These are phyloP conservation scores for Agrotis segetum DNA, from an alignment of 2,888 invertebrate genomes.

Conservation along the genomic window DNA sequence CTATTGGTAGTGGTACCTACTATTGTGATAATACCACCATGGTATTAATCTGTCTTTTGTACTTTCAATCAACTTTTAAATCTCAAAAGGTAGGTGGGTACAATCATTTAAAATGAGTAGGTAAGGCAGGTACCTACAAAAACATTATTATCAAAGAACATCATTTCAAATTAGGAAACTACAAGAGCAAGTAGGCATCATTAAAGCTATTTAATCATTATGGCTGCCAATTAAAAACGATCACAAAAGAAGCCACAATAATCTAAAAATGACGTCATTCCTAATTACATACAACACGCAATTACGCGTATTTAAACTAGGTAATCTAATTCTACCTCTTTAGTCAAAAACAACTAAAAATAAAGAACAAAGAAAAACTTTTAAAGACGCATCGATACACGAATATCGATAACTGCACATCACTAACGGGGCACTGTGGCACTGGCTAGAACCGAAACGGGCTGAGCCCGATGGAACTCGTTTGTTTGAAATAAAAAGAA, in stretches of 20 bases:
- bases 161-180: neutral
- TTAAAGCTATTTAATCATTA: neutral
- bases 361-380: slow-evolving; percentile 44
- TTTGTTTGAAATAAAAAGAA: slow-evolving; percentile 51
- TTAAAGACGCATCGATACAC: slow-evolving; percentile 44
- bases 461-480: slow-evolving; percentile 49
- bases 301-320: too few relatives aligned
- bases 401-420: slow-evolving; percentile 57
- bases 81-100: neutral
- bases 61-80: too few relatives aligned
- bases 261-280: slow-evolving; percentile 17
- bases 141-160: neutral
- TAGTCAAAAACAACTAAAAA: slow-evolving; percentile 15
- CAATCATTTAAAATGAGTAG: neutral
- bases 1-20: neutral
- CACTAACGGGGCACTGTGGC: slow-evolving; percentile 60
- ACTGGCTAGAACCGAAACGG: slow-evolving; percentile 54
- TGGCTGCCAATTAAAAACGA: slow-evolving; percentile 1
- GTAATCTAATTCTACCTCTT: neutral
- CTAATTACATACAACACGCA: slow-evolving; percentile 12
- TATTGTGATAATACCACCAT: neutral
- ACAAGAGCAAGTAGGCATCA: neutral
- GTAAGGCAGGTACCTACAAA: too few relatives aligned
- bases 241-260: slow-evolving; percentile 13
- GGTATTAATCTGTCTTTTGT: too few relatives aligned